phyloP scores from a whole-genome alignment of 2,888 invertebrate genomes.

The Rotaria magnacalcarata region DNA sequence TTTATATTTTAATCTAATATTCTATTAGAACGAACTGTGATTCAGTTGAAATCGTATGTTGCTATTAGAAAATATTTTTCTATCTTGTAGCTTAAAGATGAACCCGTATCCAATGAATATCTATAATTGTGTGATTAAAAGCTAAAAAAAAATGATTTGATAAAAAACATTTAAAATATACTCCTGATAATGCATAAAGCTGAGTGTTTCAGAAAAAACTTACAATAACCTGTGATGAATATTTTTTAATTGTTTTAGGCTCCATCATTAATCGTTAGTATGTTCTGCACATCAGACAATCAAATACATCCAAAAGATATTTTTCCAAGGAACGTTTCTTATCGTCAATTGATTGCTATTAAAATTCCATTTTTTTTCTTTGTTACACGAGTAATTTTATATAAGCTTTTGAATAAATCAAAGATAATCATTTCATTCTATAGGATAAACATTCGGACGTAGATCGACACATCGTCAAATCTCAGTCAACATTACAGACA shows the following conservation, averaged over 20 bases:
- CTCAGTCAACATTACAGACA: background rate
- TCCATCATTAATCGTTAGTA: constrained; percentile 64
- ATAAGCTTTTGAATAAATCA: background rate
- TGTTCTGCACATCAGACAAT: constrained; percentile 69
- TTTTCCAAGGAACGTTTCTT: constrained; percentile 58
- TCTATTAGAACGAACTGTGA: background rate
- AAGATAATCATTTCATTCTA: background rate
- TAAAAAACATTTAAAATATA: no score
- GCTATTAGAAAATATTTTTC: background rate
- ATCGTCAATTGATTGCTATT: constrained; percentile 61
- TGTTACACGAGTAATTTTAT: constrained; percentile 57
- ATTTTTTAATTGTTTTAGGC: constrained; percentile 49
- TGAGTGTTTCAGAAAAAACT: no score
- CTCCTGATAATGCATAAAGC: no score
- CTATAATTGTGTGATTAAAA: no score
- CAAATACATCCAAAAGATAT: constrained; percentile 70
- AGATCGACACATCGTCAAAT: background rate
- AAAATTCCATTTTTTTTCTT: constrained; percentile 65
- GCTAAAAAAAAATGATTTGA: no score
- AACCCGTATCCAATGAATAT: constrained; percentile 49
- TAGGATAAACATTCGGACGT: constrained; percentile 17
- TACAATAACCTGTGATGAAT: no score
- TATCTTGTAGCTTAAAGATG: background rate
- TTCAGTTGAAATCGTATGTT: constrained; percentile 38
- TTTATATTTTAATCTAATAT: no score